Percentiles rank a stretch among this genome's conserved stretches.
Conservation (phyloP, 1,140 invertebrate genomes). For the Epicauta chinensis region DNA sequence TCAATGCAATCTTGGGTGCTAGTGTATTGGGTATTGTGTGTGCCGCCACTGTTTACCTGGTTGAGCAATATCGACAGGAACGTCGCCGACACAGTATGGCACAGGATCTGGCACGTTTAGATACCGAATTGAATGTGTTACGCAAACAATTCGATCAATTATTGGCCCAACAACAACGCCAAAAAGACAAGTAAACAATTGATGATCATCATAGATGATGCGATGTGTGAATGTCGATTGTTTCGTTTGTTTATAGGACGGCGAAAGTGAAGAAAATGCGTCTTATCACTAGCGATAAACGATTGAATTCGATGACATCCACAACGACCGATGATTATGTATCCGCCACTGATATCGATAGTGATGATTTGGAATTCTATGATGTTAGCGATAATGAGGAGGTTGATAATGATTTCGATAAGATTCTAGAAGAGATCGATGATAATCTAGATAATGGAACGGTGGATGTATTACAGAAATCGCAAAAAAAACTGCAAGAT, state of each 20-base stretch:
- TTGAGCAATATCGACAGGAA: slow-evolving; percentile 55
- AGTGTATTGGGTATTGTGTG: slow-evolving; percentile 57
- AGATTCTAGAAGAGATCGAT: slow-evolving; percentile 32
- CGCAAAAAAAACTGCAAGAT: slow-evolving; percentile 39
- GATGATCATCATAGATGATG: too few species aligned
- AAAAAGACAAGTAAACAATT: neutral
- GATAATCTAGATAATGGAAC: slow-evolving; percentile 32
- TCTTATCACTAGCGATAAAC: too few species aligned
- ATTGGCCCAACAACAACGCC: slow-evolving; percentile 17
- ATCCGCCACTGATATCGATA: slow-evolving; percentile 32
- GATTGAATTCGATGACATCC: slow-evolving; percentile 7
- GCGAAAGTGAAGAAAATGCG: too few species aligned
- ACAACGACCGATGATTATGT: slow-evolving; percentile 32
- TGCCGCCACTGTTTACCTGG: slow-evolving; percentile 55
- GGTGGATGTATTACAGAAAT: slow-evolving; percentile 27
- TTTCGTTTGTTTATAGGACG: too few species aligned
- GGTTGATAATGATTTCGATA: neutral
- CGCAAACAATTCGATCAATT: slow-evolving; percentile 49
- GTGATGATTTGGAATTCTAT: slow-evolving; percentile 40
- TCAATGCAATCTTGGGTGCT: slow-evolving; percentile 42
- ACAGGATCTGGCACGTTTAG: slow-evolving; percentile 48
- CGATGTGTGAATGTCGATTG: too few species aligned
- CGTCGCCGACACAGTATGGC: slow-evolving; percentile 46
- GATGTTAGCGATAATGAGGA: slow-evolving; percentile 39
- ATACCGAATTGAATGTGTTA: slow-evolving; percentile 47